Percentiles rank a stretch among this genome's conserved stretches.
phyloP scores from a whole-genome alignment of 2,888 invertebrate genomes.

The Xylocampa areola region DNA sequence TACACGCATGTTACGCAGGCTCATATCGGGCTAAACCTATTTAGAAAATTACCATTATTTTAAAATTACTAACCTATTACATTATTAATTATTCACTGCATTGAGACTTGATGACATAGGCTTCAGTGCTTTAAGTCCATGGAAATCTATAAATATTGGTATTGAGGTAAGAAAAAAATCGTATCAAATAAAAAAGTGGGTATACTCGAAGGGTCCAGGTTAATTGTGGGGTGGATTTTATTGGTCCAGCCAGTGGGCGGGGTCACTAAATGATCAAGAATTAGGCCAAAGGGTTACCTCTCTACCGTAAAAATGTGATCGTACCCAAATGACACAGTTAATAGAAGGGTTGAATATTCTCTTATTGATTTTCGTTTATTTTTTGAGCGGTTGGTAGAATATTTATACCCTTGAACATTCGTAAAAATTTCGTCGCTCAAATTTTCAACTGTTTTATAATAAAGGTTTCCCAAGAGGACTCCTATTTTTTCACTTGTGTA shows the following conservation, averaged over 20 bases:
- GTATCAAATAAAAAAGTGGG: slow-evolving; percentile 36
- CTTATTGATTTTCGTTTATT: neutral
- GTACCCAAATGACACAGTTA: slow-evolving; percentile 28
- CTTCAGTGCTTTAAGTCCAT: no score
- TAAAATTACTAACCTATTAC: slow-evolving; percentile 31
- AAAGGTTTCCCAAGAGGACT: no score
- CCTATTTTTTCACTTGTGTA: no score
- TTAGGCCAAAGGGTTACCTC: slow-evolving; percentile 58
- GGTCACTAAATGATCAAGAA: slow-evolving; percentile 59
- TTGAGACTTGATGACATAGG: no score
- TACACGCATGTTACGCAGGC: slow-evolving; percentile 43
- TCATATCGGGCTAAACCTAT: slow-evolving; percentile 32
- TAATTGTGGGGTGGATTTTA: slow-evolving; percentile 76
- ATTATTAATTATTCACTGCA: no score
- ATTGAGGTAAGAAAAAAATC: slow-evolving; percentile 15
- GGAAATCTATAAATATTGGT: no score
- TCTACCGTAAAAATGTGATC: slow-evolving; percentile 36
- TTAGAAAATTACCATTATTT: slow-evolving; percentile 38
- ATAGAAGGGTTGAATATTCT: slow-evolving; percentile 21
- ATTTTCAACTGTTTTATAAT: no score
- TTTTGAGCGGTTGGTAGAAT: neutral
- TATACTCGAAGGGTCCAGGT: slow-evolving; percentile 53
- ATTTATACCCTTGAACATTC: no score
- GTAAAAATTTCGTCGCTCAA: no score
- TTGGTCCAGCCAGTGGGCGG: slow-evolving; percentile 63